Percentiles rank a stretch among this genome's conserved stretches.
phyloP scores from a whole-genome alignment of 2,888 invertebrate species.

The Megamerina dolium region DNA sequence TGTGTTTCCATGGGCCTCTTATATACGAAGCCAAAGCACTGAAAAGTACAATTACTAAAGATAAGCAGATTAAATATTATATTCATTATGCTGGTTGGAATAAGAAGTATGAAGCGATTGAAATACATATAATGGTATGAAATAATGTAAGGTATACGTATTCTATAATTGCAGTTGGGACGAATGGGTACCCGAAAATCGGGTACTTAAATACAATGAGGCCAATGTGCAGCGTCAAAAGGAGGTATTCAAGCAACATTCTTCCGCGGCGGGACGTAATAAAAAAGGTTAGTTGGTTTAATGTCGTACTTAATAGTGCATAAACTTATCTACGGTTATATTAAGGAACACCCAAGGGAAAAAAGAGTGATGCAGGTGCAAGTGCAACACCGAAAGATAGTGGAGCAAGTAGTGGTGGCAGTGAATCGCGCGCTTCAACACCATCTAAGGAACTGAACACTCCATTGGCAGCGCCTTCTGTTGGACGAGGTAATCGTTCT shows the following conservation, averaged over 20 bases:
- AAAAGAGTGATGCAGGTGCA: conserved; percentile 37
- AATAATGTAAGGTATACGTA: too few relatives aligned
- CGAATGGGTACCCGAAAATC: conserved; percentile 86
- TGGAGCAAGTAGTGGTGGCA: conserved; percentile 30
- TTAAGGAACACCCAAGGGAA: conserved; percentile 43
- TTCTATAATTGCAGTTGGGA: conserved; percentile 80
- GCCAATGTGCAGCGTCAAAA: conserved; percentile 82
- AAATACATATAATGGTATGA: neutral
- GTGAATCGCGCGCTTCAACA: conserved; percentile 59
- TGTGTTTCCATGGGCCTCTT: conserved; percentile 93
- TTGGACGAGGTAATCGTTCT: conserved; percentile 20
- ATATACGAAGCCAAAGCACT: conserved; percentile 96
- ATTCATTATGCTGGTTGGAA: conserved; percentile 99
- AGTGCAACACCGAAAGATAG: conserved; percentile 25
- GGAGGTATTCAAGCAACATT: conserved; percentile 76
- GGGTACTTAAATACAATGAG: conserved; percentile 86
- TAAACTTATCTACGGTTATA: neutral
- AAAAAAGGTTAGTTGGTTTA: conserved; percentile 55
- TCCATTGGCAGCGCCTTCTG: conserved; percentile 22
- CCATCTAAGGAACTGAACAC: conserved; percentile 55
- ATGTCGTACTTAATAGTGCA: neutral
- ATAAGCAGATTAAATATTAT: conserved; percentile 82
- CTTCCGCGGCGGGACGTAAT: conserved; percentile 62
- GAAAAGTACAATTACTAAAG: conserved; percentile 73
- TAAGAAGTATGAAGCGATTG: conserved; percentile 70